phyloP scores from a whole-genome alignment of 2,113 vertebrate species.

The Nothobranchius kuhntae region DNA sequence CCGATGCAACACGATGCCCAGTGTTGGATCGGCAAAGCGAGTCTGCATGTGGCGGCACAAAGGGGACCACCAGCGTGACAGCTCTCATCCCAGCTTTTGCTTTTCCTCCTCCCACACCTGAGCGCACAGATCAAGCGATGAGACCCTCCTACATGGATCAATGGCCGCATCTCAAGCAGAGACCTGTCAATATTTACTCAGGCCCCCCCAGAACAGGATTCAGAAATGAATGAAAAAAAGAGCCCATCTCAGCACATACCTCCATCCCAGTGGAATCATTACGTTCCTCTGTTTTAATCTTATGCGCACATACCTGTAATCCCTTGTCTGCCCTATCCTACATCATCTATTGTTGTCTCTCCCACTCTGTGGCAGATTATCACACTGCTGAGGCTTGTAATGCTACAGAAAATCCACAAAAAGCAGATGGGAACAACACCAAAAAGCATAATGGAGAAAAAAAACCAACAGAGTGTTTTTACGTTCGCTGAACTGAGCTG shows the following conservation, averaged over 20 bases:
- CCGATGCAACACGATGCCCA: conserved; percentile 59
- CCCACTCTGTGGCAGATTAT: conserved; percentile 56
- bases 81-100: conserved; percentile 48
- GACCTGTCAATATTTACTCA: conserved; percentile 78
- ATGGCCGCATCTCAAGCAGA: conserved; percentile 68
- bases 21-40: conserved; percentile 51
- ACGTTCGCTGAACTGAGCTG: conserved; percentile 54
- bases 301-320: conserved; percentile 68
- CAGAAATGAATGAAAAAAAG: conserved; percentile 71
- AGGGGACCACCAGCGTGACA: conserved; percentile 62
- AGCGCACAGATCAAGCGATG: conserved; percentile 75
- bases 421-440: conserved; percentile 6
- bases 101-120: conserved; percentile 72
- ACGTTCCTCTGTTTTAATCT: conserved; percentile 70
- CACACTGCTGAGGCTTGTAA: conserved; percentile 51
- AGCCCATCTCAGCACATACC: conserved; percentile 78
- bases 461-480: conserved; percentile 47
- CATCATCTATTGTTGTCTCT: conserved; percentile 40
- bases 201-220: conserved; percentile 70
- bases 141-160: conserved; percentile 68
- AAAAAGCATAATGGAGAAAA: conserved; percentile 35
- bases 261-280: conserved; percentile 72
- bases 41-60: conserved; percentile 33
- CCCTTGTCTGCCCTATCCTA: conserved; percentile 57
- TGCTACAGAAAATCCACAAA: conserved; percentile 16